Conservation (phyloP, 2,888 invertebrate genomes). For the Aspidiotus destructor region DNA sequence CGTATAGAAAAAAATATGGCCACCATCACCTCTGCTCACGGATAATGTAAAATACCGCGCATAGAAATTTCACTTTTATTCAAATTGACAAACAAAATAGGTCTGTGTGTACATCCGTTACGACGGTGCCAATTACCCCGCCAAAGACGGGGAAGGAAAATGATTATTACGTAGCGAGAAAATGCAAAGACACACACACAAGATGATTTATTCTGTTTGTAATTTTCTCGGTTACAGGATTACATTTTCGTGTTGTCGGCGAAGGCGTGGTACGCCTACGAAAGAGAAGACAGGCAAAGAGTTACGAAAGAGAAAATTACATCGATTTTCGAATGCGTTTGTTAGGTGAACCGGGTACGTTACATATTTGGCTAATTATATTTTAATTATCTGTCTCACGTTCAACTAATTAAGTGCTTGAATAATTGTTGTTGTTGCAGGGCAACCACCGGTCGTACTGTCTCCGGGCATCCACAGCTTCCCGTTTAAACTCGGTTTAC, state of each 20-base stretch:
- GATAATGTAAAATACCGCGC: too few relatives aligned
- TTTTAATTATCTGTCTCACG: background rate
- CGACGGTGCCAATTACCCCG: too few relatives aligned
- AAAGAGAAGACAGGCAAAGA: constrained; percentile 69
- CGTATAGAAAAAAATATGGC: too few relatives aligned
- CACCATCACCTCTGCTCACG: too few relatives aligned
- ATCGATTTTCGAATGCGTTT: constrained; percentile 90
- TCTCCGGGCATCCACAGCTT: constrained; percentile 92
- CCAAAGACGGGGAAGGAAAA: too few relatives aligned
- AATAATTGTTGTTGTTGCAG: constrained; percentile 44
- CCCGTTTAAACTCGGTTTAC: constrained; percentile 83
- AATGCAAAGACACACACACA: too few relatives aligned
- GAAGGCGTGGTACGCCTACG: constrained; percentile 85
- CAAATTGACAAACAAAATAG: too few relatives aligned
- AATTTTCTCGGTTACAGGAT: constrained; percentile 48
- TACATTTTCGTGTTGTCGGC: constrained; percentile 88
- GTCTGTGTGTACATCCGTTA: too few relatives aligned
- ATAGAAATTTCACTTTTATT: too few relatives aligned
- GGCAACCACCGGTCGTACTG: constrained; percentile 69
- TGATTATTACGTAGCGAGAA: too few relatives aligned
- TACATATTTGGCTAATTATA: background rate
- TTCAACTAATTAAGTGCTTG: background rate
- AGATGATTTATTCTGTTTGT: too few relatives aligned
- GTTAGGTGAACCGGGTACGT: constrained; percentile 68
- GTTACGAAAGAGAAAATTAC: constrained; percentile 86